A percentile compares a stretch with the other conserved stretches of the same genome.
Conservation (phyloP, 2,888 invertebrate species). For the Myathropa florea region DNA sequence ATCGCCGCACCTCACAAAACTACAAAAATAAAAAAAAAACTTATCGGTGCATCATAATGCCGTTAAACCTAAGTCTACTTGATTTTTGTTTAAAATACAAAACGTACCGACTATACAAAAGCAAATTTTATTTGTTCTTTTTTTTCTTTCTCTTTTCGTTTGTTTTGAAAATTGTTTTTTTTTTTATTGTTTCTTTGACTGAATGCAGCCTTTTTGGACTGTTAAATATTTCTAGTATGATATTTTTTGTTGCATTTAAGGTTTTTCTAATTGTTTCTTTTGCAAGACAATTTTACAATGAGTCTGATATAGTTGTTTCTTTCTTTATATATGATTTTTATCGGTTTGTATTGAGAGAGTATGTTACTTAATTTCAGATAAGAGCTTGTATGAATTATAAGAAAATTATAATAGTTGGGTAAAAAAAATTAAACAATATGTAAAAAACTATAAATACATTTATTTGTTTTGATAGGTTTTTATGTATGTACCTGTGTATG, state of each 20-base stretch:
- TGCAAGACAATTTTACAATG: slow-evolving; percentile 58
- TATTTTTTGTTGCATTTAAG: slow-evolving; percentile 14
- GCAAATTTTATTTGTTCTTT: slow-evolving; percentile 16
- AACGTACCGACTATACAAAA: slow-evolving; percentile 46
- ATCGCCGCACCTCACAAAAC: slow-evolving; percentile 38
- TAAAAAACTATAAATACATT: slow-evolving; percentile 63
- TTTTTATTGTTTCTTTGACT: slow-evolving; percentile 12
- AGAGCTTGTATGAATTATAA: slow-evolving; percentile 55
- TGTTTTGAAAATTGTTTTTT: slow-evolving; percentile 9
- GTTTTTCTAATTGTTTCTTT: slow-evolving; percentile 42
- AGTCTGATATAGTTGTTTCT: slow-evolving; percentile 38
- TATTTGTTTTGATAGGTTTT: slow-evolving; percentile 55
- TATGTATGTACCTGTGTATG: slow-evolving; percentile 67
- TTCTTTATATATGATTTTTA: slow-evolving; percentile 24
- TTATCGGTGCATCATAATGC: slow-evolving; percentile 19
- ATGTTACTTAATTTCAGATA: slow-evolving; percentile 34
- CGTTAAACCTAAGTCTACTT: not conserved
- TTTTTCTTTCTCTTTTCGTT: slow-evolving; percentile 22
- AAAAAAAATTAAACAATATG: slow-evolving; percentile 66
- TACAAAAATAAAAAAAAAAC: slow-evolving; percentile 29
- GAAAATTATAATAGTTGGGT: slow-evolving; percentile 60
- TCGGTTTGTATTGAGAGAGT: slow-evolving; percentile 46
- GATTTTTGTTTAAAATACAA: slow-evolving; percentile 37
- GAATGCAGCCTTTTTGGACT: slow-evolving; percentile 1
- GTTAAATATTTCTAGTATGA: slow-evolving; percentile 16